Evolutionary conservation across 2,113 vertebrate genomes (phyloP).

Genomic region (Dasyurus viverrinus): DNA sequence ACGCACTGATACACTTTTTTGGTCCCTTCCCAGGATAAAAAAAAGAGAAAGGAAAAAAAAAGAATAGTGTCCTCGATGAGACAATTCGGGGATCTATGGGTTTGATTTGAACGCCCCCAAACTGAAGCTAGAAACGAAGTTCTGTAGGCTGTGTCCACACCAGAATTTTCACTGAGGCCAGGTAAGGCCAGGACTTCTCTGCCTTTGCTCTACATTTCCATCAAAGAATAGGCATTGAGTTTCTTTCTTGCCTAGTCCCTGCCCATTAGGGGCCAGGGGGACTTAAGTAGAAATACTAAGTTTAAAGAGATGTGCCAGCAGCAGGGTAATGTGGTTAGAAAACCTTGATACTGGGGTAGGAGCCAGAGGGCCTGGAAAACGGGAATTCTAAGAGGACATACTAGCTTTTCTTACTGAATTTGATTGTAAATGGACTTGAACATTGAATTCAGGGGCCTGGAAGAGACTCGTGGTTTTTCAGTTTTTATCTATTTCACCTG

Average conservation of each 20-base stretch:
- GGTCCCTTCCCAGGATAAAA: background rate
- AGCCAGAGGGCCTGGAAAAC: background rate
- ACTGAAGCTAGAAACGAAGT: background rate
- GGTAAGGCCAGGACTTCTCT: background rate
- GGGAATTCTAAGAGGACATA: background rate
- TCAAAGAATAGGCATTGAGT: background rate
- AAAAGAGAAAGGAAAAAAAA: too few relatives aligned
- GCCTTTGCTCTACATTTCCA: constrained; percentile 47
- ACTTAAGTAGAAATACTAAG: background rate
- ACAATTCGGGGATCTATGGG: accelerated
- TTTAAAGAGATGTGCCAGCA: constrained; percentile 29
- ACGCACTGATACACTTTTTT: background rate
- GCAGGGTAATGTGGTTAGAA: background rate
- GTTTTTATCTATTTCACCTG: background rate
- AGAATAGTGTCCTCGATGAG: background rate
- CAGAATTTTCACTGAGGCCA: constrained; percentile 5
- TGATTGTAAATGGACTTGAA: background rate
- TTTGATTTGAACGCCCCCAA: background rate
- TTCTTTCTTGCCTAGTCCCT: background rate
- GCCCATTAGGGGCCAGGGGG: background rate
- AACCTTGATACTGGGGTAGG: background rate
- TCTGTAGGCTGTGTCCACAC: background rate
- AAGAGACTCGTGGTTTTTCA: background rate
- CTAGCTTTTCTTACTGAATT: background rate
- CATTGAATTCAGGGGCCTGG: background rate